A percentile compares a stretch with the other conserved stretches of the same genome.
Evolutionary conservation across 2,113 vertebrate species (phyloP).

Genomic region (Poeciliopsis retropinna): DNA sequence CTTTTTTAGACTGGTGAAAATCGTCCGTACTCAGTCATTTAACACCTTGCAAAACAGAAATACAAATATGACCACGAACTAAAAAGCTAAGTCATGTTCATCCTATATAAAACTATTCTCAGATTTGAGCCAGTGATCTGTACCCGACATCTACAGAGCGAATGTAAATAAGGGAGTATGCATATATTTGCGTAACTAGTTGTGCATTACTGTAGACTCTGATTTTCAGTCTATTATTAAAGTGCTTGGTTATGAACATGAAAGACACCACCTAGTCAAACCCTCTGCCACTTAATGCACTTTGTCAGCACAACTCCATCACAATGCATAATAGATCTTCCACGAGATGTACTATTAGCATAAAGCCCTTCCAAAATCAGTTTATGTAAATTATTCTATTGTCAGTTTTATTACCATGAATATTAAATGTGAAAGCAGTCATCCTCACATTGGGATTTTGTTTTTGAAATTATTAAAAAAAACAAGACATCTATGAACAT

Average conservation of each 20-base stretch:
- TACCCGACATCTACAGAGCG: not conserved
- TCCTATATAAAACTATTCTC: not conserved
- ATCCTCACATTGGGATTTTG: constrained; percentile 47
- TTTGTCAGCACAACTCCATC: constrained; percentile 38
- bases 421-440: constrained; percentile 15
- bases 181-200: constrained; percentile 1
- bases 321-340: constrained; percentile 52
- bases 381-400: constrained; percentile 45
- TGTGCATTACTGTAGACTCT: constrained; percentile 35
- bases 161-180: not conserved
- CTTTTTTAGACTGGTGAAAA: not conserved
- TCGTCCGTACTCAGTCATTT: not conserved
- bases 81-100: not conserved
- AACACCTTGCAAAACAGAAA: too few species aligned
- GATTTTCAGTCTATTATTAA: constrained; percentile 27
- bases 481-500: constrained; percentile 24
- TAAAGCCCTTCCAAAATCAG: constrained; percentile 53
- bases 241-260: constrained; percentile 53
- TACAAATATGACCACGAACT: not conserved
- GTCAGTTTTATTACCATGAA: constrained; percentile 41
- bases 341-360: constrained; percentile 57
- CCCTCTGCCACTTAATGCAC: constrained; percentile 43
- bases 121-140: too few species aligned
- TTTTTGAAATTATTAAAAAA: constrained; percentile 27
- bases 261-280: constrained; percentile 47